Percentiles rank a stretch among this genome's conserved stretches.
Conservation (phyloP, 37 sponge, comb jelly and placozoan genomes). For the Beroe forskalii region DNA sequence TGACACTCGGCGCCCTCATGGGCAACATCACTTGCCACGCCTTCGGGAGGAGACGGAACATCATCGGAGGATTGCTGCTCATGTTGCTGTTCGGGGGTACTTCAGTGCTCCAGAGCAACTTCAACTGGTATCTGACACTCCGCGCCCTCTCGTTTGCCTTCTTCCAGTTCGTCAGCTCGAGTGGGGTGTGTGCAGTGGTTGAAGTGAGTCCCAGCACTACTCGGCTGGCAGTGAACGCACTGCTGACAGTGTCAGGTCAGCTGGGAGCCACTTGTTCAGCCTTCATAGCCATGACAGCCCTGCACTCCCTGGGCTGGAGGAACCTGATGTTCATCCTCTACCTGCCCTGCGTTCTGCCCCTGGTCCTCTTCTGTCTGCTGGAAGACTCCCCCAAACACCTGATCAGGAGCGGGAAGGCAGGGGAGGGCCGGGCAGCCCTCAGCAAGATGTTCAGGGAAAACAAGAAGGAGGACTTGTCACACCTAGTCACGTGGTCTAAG, state of each 20-base stretch:
- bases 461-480: neutral
- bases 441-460: slow-evolving; percentile 25
- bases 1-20: neutral
- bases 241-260: slow-evolving; percentile 40
- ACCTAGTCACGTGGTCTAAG: neutral
- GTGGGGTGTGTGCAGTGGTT: neutral
- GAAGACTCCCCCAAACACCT: slow-evolving; percentile 20
- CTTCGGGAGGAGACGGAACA: neutral
- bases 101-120: neutral
- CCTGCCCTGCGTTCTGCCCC: slow-evolving; percentile 21
- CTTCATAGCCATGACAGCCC: neutral
- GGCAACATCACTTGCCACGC: neutral
- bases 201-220: slow-evolving; percentile 10
- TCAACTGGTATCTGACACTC: neutral
- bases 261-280: slow-evolving; percentile 41
- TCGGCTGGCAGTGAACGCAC: neutral
- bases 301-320: slow-evolving; percentile 22
- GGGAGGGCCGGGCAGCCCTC: neutral
- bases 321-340: neutral
- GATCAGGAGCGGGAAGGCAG: neutral
- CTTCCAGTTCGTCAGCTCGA: slow-evolving; percentile 11
- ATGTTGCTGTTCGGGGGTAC: slow-evolving; percentile 10
- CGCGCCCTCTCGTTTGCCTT: neutral
- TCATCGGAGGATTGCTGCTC: neutral
- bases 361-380: slow-evolving; percentile 28